These are phyloP conservation scores for Mayetiola destructor DNA, from an alignment of 2,888 invertebrate species.

Conservation along the genomic window DNA sequence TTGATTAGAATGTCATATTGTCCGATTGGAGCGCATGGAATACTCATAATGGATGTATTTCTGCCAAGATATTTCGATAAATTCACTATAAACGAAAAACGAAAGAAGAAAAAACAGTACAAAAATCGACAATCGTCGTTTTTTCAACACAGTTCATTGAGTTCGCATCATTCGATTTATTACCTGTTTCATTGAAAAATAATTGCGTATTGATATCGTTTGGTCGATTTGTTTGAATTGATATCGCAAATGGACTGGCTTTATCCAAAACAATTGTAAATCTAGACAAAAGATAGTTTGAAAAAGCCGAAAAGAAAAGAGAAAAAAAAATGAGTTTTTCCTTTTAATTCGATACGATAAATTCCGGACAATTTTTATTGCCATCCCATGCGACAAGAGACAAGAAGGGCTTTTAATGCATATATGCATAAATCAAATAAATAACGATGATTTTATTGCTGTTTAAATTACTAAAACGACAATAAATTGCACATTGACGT, in stretches of 20 bases:
- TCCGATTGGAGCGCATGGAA: conserved; percentile 32
- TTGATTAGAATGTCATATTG: conserved; percentile 32
- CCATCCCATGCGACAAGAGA: too few species aligned
- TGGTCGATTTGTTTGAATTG: background rate
- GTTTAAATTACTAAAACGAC: conserved; percentile 3
- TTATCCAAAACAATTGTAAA: background rate
- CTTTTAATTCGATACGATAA: background rate
- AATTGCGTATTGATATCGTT: background rate
- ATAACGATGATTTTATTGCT: conserved; percentile 9
- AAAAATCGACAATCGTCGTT: background rate
- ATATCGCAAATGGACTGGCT: background rate
- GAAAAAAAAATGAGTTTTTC: background rate
- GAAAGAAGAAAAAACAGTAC: background rate
- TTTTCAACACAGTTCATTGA: background rate
- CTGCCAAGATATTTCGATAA: conserved; percentile 25
- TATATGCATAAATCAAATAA: background rate
- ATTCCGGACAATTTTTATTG: background rate
- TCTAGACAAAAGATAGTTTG: background rate
- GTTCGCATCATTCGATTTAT: background rate
- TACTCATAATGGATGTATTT: conserved; percentile 25
- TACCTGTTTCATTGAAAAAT: conserved; percentile 7
- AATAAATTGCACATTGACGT: background rate
- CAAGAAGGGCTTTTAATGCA: too few species aligned
- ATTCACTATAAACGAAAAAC: conserved; percentile 25
- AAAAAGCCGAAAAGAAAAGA: background rate